Base-by-base conservation (phyloP, 2,113 vertebrate species). In the Thalassarche chlororhynchos region DNA sequence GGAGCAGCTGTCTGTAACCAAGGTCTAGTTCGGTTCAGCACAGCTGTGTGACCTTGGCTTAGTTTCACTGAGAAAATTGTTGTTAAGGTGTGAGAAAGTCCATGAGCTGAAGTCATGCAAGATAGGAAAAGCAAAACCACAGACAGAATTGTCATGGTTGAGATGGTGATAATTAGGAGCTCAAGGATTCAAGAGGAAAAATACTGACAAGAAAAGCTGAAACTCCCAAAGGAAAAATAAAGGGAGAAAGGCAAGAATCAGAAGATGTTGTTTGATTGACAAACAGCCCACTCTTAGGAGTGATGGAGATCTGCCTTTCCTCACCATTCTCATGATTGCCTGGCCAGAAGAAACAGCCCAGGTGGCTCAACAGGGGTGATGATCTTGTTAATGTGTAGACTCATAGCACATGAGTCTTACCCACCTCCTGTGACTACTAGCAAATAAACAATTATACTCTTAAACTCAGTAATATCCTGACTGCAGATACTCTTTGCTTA, bases 21-120 rank as follows among this genome's bases (percentile, higher is more conserved):
- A 89, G 69, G 28, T 8, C 23, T 17, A 5, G 13, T 36, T 92
- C 12, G 5, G 28, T 87, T 94, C 58, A 89, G 40, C 62, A 36
- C 34, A 88, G 25, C 28, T 83, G 42, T 51, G n/a, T 78, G 76
- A 90, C 81, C 57, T 51, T 91, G 61, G 13, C 11, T 62, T 76
- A 84, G 65, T 64, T 91, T 91, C 47, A 28, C 77, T 32, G 36
- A 84, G 49, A 92, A 86, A 90, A 86, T 14, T 90, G 10, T 84
- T 89, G n/a, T 24, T 46, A 24, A 90, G 51, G 14, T 87, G 19
- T 42, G 17, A 93, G 20, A 34, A 69, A 87, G n/a, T 36, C 51
- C 38, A 42, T 66, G 42, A 76, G 40, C 36, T 54, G 60, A 42
- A 44, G 52, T 23, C 8, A 38, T 6, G 6, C 12, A 42, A 70